These are phyloP conservation scores for Acanthurus lineatus DNA, from an alignment of 2,797 vertebrate species.

Conservation along the genomic window DNA sequence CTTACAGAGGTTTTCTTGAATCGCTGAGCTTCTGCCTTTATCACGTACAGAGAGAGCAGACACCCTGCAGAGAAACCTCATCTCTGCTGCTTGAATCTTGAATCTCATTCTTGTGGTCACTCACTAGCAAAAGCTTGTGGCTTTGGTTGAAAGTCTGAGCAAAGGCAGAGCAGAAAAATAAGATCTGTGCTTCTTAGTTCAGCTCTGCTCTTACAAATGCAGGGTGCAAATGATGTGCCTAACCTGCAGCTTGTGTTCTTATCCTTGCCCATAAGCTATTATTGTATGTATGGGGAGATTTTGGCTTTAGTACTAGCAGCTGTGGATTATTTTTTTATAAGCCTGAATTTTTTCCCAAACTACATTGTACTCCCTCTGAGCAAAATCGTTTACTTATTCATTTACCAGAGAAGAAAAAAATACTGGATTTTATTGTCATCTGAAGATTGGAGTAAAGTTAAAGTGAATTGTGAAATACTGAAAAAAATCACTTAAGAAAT, in stretches of 20 bases:
- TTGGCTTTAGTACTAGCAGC: conserved; percentile 10
- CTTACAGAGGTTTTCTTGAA: conserved; percentile 1
- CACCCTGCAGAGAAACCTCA: conserved; percentile 33
- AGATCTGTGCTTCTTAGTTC: background rate
- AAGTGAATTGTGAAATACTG: background rate
- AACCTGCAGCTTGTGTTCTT: background rate
- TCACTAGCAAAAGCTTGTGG: conserved; percentile 22
- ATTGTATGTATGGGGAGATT: conserved; percentile 19
- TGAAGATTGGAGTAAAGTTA: conserved; percentile 4
- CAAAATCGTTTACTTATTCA: conserved; percentile 43
- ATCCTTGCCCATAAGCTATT: conserved; percentile 24
- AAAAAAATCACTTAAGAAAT: conserved; percentile 11
- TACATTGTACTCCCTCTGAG: conserved; percentile 19
- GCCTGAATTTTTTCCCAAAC: conserved; percentile 12
- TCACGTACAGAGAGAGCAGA: conserved; percentile 9
- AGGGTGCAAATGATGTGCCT: conserved; percentile 2
- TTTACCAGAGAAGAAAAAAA: conserved; percentile 22
- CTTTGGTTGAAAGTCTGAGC: conserved; percentile 2
- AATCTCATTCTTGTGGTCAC: background rate
- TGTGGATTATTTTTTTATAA: conserved; percentile 49
- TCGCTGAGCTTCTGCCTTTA: background rate
- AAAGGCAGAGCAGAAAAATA: conserved; percentile 11
- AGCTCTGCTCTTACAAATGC: conserved; percentile 2
- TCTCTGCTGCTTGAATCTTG: conserved; percentile 21
- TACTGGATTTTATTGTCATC: conserved; percentile 12